A percentile compares a stretch with the other conserved stretches of the same genome.
Conservation (phyloP, 2,797 vertebrate genomes). For the Austrolebias charrua region DNA sequence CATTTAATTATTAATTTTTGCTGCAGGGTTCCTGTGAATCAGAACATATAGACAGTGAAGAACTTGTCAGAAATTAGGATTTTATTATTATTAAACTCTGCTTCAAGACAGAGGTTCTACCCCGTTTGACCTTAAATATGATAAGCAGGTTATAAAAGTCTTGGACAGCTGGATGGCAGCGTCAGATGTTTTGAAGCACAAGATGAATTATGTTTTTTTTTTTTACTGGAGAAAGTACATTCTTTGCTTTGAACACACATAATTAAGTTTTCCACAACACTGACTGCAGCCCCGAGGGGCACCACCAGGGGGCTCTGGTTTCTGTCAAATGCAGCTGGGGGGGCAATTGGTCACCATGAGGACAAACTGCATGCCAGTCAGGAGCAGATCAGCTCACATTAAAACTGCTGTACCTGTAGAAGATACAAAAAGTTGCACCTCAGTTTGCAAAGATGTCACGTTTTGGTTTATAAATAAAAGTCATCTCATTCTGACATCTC, state of each 20-base stretch:
- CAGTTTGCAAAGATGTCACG: background rate
- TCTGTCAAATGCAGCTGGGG: conserved; percentile 64
- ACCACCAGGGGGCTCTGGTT: conserved; percentile 81
- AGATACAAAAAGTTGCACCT: background rate
- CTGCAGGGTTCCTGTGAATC: no score
- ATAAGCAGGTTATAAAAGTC: conserved; percentile 22
- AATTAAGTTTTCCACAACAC: background rate
- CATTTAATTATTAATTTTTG: no score
- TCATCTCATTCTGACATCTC: no score
- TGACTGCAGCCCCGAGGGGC: conserved; percentile 62
- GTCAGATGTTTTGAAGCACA: background rate
- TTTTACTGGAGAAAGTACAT: conserved; percentile 2
- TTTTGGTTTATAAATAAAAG: no score
- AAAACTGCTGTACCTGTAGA: background rate
- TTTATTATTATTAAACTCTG: background rate
- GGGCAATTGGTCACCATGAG: conserved; percentile 54
- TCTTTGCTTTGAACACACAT: background rate
- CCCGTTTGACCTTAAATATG: background rate
- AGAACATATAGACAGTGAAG: no score
- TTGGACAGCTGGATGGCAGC: conserved; percentile 5
- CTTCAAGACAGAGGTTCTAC: background rate
- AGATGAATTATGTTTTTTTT: conserved; percentile 7
- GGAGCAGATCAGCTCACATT: background rate
- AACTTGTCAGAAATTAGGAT: no score
- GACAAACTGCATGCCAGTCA: conserved; percentile 6